Conservation (phyloP, 2,888 invertebrate species). For the Thereva unica region DNA sequence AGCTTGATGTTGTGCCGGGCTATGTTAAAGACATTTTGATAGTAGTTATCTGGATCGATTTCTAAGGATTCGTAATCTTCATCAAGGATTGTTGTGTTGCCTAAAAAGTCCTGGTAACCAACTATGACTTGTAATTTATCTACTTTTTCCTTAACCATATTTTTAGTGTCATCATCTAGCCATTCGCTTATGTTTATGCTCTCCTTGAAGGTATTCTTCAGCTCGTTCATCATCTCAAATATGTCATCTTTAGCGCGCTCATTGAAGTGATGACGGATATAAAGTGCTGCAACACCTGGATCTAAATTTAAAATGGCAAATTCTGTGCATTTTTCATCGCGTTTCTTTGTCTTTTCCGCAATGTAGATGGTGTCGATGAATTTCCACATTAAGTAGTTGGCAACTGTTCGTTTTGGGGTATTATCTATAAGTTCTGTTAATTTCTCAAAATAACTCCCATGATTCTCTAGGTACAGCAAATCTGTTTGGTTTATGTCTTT, state of each 20-base stretch:
- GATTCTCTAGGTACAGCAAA: slow-evolving; percentile 60
- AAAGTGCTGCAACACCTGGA: too few relatives aligned
- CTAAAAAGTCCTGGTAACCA: slow-evolving; percentile 88
- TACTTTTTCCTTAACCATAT: slow-evolving; percentile 82
- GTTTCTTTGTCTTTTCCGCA: too few relatives aligned
- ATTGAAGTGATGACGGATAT: slow-evolving; percentile 48
- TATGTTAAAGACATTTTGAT: too few relatives aligned
- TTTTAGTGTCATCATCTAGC: slow-evolving; percentile 88
- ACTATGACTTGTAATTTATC: slow-evolving; percentile 92
- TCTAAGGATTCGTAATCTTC: slow-evolving; percentile 75
- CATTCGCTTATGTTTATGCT: slow-evolving; percentile 81
- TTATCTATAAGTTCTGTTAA: too few relatives aligned
- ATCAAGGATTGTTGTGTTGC: slow-evolving; percentile 75
- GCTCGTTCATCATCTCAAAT: slow-evolving; percentile 83
- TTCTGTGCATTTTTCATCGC: too few relatives aligned
- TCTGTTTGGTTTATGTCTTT: too few relatives aligned
- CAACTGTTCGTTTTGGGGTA: too few relatives aligned
- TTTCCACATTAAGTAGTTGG: too few relatives aligned
- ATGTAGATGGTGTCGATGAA: too few relatives aligned
- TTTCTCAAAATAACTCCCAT: too few relatives aligned
- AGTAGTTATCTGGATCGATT: slow-evolving; percentile 55
- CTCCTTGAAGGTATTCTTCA: slow-evolving; percentile 80
- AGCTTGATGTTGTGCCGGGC: too few relatives aligned
- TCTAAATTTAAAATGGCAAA: too few relatives aligned
- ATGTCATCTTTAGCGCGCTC: slow-evolving; percentile 67